phyloP scores from a whole-genome alignment of 2,113 vertebrate species.

The Micromys minutus region DNA sequence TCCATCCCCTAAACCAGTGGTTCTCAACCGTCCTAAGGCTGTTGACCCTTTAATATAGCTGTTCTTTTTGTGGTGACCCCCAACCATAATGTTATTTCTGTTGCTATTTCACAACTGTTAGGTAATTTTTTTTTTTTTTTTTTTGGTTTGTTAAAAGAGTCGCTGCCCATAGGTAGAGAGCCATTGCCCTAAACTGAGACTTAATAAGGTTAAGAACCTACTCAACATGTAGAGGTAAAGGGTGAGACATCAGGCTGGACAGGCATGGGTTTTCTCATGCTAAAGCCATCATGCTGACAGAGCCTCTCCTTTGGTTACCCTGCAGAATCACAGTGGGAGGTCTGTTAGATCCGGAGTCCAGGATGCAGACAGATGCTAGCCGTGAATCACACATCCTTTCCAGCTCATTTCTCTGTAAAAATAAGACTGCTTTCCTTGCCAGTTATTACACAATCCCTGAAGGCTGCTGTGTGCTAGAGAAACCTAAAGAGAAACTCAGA shows the following conservation, averaged over 20 bases:
- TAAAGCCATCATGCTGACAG: not conserved
- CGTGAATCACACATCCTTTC: not conserved
- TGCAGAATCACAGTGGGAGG: not conserved
- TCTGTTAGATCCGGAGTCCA: not conserved
- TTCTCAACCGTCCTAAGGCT: not conserved
- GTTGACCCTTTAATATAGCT: not conserved
- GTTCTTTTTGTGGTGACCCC: not conserved
- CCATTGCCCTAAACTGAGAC: not conserved
- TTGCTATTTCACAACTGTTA: not conserved
- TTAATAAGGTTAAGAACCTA: slow-evolving; percentile 6
- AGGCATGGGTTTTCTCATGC: not conserved
- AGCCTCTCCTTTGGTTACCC: not conserved
- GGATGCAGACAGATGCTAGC: not conserved
- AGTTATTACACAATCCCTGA: not conserved
- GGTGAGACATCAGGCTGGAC: not conserved
- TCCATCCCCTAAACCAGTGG: not conserved
- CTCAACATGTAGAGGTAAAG: not conserved
- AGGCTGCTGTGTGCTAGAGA: not conserved
- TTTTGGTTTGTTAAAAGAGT: not conserved
- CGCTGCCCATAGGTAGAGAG: not conserved
- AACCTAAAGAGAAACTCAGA: not conserved
- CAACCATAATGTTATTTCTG: not conserved
- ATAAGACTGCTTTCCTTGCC: not conserved
- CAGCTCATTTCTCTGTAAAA: slow-evolving; percentile 1
- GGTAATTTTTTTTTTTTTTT: not conserved